Base-by-base conservation (phyloP, 2,888 invertebrate genomes). In the Heliconius ismenius region DNA sequence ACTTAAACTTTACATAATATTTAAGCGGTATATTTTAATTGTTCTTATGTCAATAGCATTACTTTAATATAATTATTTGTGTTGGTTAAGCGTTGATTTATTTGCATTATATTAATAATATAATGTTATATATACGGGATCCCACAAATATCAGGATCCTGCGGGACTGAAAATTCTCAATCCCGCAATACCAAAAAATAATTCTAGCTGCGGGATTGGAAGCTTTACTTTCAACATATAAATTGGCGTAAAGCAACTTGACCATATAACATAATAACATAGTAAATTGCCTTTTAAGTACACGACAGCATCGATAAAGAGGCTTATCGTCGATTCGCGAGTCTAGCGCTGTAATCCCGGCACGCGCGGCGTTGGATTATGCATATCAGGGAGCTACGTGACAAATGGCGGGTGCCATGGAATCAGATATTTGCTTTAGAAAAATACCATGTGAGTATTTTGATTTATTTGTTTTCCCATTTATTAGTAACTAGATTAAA, bases 321-420 rank as follows among this genome's bases (percentile, higher is more conserved):
- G 26, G 73, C 73, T 73, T 73, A 73, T 73, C 73, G 62, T 21
- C 73, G 73, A 62, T 73, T 39, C 32, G 36, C 39, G 62, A 73
- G 72, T 58, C 62, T 26, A 62, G 32, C 72, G 32, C 72, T 36
- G 62, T 60, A 43, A 63, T 60, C 39, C 60, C 39, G 63, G 43
- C 73, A 39, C 60, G 60, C 60, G 73, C 73, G 43, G 43, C 62
- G 73, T 39, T 9, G 58, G 70, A 58, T 58, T 70, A 70, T 70
- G 70, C 58, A 70, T 58, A 70, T 70, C 70, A 58, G 32, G 58
- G 58, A n/a, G 58, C 58, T 70, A 70, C 70, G 32, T 70, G 70
- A 70, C 58, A 70, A 58, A 58, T n/a, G 58, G 32, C 18, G 58
- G 7, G n/a, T 24, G 32, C 69, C 54, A 28, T 9, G 54, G 28